phyloP scores from a whole-genome alignment of 2,888 invertebrate genomes.

The Cremastinae sp. region DNA sequence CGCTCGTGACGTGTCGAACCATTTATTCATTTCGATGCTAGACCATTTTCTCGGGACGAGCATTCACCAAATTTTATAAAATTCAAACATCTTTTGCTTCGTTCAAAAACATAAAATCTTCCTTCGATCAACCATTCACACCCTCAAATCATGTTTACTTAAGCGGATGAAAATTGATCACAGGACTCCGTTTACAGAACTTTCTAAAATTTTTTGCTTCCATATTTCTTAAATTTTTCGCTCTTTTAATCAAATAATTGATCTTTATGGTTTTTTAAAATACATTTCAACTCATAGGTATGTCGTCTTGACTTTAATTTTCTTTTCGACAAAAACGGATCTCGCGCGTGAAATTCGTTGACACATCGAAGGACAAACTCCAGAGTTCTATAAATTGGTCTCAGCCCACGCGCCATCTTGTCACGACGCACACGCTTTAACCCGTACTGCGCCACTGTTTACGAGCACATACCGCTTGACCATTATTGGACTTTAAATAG shows the following conservation, averaged over 20 bases:
- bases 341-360: slow-evolving; percentile 15
- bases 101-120: too few species aligned
- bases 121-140: too few species aligned
- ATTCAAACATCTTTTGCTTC: too few species aligned
- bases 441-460: slow-evolving; percentile 38
- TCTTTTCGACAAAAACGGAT: background rate
- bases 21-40: slow-evolving; percentile 51
- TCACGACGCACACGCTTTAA: slow-evolving; percentile 23
- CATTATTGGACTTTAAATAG: background rate
- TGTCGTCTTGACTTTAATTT: background rate
- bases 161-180: too few species aligned
- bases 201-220: too few species aligned
- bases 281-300: background rate
- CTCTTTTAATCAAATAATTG: too few species aligned
- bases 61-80: too few species aligned
- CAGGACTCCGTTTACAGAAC: too few species aligned
- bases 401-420: slow-evolving; percentile 45
- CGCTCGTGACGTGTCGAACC: slow-evolving; percentile 48
- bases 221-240: background rate
- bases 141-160: too few species aligned
- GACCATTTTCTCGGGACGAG: slow-evolving; percentile 24
- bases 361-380: slow-evolving; percentile 48
- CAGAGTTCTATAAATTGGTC: slow-evolving; percentile 39
- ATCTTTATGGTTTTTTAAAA: background rate
- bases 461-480: slow-evolving; percentile 37